Conservation (phyloP, 2,888 invertebrate species). For the Gymnoscelis rufifasciata region DNA sequence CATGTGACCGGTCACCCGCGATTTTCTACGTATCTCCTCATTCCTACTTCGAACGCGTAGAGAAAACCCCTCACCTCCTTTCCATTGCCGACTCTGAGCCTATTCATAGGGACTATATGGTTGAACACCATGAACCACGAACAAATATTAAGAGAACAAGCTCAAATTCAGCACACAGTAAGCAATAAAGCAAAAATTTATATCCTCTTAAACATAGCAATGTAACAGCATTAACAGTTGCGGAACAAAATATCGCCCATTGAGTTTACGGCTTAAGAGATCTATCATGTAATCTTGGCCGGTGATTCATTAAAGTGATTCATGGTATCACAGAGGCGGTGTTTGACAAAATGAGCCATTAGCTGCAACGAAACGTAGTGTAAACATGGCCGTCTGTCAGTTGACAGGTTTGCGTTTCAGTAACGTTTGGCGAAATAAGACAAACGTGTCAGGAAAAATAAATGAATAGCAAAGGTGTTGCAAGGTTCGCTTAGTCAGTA, state of each 20-base stretch:
- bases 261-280: slow-evolving; percentile 32
- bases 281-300: slow-evolving; percentile 60
- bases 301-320: slow-evolving; percentile 64
- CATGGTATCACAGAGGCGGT: slow-evolving; percentile 41
- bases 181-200: slow-evolving; percentile 2
- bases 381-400: slow-evolving; percentile 54
- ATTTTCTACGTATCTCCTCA: no score
- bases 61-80: no score
- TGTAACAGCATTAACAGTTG: not conserved
- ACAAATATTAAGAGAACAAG: not conserved
- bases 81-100: no score
- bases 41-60: no score
- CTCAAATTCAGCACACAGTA: slow-evolving; percentile 17
- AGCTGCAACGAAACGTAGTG: slow-evolving; percentile 54
- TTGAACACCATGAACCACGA: no score
- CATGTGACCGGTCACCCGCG: no score
- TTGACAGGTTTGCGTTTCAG: slow-evolving; percentile 23
- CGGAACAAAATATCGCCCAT: slow-evolving; percentile 1
- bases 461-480: not conserved
- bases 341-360: slow-evolving; percentile 66
- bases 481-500: no score
- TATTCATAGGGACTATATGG: no score
- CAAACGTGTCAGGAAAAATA: not conserved
- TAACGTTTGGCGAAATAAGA: slow-evolving; percentile 20
- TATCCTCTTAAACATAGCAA: not conserved